Evolutionary conservation across 1,140 invertebrate species (phyloP).

Genomic region (Cardiocondyla obscurior): DNA sequence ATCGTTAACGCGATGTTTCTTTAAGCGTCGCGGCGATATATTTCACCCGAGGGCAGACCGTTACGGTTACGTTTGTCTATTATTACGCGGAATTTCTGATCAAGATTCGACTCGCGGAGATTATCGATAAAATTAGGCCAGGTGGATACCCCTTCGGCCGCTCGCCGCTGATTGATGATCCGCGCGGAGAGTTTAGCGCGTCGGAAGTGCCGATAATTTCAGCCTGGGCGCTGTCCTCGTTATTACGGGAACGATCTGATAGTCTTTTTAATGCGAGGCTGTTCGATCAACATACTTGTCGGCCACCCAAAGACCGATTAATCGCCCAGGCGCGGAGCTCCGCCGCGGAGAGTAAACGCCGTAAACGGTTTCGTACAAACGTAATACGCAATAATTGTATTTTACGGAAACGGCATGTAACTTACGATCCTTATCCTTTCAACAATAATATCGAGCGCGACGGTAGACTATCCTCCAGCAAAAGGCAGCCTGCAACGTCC

Average conservation of each 20-base stretch:
- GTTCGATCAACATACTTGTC: constrained; percentile 56
- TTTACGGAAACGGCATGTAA: not conserved
- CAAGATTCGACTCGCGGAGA: constrained; percentile 53
- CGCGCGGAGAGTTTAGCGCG: constrained; percentile 68
- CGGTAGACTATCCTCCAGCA: constrained; percentile 4
- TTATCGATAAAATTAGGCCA: constrained; percentile 70
- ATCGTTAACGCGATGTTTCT: not conserved
- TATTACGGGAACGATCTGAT: constrained; percentile 67
- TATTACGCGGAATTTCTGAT: constrained; percentile 70
- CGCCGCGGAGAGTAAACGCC: not conserved
- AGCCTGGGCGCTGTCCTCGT: constrained; percentile 59
- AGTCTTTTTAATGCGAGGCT: constrained; percentile 11
- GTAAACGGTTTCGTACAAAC: constrained; percentile 14
- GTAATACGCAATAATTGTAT: not conserved
- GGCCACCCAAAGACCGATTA: constrained; percentile 40
- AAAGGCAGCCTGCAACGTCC: constrained; percentile 64
- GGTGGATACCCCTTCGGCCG: constrained; percentile 60
- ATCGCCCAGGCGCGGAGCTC: not conserved
- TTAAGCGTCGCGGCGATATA: not conserved
- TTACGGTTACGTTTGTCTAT: constrained; percentile 61
- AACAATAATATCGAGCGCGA: constrained; percentile 27
- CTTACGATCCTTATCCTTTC: not conserved
- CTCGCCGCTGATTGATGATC: constrained; percentile 67
- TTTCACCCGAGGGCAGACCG: constrained; percentile 17
- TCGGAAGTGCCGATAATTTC: constrained; percentile 73